Conservation (phyloP, 2,888 invertebrate genomes). For the Chironomus tentans region DNA sequence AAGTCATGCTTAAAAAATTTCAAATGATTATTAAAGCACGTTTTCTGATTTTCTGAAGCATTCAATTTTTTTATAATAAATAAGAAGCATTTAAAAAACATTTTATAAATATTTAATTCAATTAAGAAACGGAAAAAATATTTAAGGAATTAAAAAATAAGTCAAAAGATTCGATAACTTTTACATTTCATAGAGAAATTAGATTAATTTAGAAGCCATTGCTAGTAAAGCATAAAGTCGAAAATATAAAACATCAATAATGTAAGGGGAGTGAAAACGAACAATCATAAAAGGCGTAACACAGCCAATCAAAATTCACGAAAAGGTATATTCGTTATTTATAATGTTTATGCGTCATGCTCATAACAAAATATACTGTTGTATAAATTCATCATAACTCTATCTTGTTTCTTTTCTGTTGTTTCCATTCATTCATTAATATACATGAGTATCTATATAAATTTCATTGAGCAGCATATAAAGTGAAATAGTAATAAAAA, state of each 20-base stretch:
- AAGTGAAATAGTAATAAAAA: background rate
- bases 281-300: slow-evolving; percentile 25
- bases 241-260: slow-evolving; percentile 21
- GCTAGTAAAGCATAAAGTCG: slow-evolving; percentile 1
- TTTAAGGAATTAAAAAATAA: background rate
- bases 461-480: too few relatives aligned
- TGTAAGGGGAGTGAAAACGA: slow-evolving; percentile 14
- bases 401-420: background rate
- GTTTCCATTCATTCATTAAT: background rate
- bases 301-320: slow-evolving; percentile 17
- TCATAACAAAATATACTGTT: background rate
- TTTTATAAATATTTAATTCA: background rate
- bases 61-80: too few relatives aligned
- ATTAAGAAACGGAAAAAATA: background rate
- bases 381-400: background rate
- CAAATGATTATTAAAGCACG: too few relatives aligned
- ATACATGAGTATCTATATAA: background rate
- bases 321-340: slow-evolving; percentile 11
- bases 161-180: background rate
- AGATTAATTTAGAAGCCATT: slow-evolving; percentile 9
- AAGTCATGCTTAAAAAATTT: too few relatives aligned
- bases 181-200: background rate
- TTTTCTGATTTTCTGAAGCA: too few relatives aligned
- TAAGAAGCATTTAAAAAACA: too few relatives aligned
- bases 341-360: slow-evolving; percentile 18